Evolutionary conservation across 2,888 invertebrate species (phyloP).

Genomic region (Perizoma affinitatum): DNA sequence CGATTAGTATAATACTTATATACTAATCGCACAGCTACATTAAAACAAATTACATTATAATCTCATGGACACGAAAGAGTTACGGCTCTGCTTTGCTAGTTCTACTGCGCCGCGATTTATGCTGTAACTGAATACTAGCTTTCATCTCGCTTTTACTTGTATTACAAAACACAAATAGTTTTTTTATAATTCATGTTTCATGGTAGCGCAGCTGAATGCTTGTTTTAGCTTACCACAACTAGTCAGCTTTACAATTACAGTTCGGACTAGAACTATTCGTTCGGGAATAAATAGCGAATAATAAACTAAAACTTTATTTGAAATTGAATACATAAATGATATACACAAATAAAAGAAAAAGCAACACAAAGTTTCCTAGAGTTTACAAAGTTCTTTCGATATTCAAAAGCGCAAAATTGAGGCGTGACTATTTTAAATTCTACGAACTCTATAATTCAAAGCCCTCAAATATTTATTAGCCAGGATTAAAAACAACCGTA

Average conservation of each 20-base stretch:
- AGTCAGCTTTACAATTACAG: slow-evolving; percentile 18
- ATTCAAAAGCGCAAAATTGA: slow-evolving; percentile 7
- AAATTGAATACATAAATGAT: not conserved
- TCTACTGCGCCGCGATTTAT: slow-evolving; percentile 27
- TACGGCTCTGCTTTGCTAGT: slow-evolving; percentile 5
- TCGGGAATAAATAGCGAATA: slow-evolving; percentile 6
- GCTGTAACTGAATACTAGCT: slow-evolving; percentile 33
- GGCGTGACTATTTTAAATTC: slow-evolving; percentile 21
- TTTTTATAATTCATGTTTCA: slow-evolving; percentile 27
- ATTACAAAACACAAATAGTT: slow-evolving; percentile 26
- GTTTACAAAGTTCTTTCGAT: too few relatives aligned
- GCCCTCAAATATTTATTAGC: slow-evolving; percentile 55
- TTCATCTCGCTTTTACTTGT: slow-evolving; percentile 30
- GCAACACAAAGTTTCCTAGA: too few relatives aligned
- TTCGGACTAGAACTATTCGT: slow-evolving; percentile 13
- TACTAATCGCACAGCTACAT: too few relatives aligned
- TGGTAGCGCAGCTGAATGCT: slow-evolving; percentile 25
- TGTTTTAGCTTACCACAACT: slow-evolving; percentile 27
- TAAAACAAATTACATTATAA: too few relatives aligned
- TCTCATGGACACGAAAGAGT: slow-evolving; percentile 1
- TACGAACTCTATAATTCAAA: slow-evolving; percentile 25
- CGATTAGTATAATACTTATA: too few relatives aligned
- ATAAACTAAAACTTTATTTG: not conserved
- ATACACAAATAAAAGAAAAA: not conserved
- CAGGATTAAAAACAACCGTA: slow-evolving; percentile 57